A percentile compares a stretch with the other conserved stretches of the same genome.
Evolutionary conservation across 2,113 vertebrate genomes (phyloP).

Genomic region (Carassius auratus): DNA sequence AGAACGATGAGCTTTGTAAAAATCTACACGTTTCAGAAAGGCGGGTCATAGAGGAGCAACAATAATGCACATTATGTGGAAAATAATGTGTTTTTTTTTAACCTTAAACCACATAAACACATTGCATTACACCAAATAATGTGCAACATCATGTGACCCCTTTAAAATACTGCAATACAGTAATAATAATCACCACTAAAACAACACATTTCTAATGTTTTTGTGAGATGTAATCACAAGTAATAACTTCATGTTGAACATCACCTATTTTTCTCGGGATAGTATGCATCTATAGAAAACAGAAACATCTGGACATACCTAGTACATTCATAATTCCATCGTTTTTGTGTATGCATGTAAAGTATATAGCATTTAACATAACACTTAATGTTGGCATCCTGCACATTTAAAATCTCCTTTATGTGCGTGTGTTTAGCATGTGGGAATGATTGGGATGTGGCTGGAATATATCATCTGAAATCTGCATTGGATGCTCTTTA

Average conservation of each 20-base stretch:
- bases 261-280: not conserved
- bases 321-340: not conserved
- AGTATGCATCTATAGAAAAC: not conserved
- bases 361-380: not conserved
- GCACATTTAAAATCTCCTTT: not conserved
- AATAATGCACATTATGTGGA: too few relatives aligned
- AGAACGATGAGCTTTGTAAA: too few relatives aligned
- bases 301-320: not conserved
- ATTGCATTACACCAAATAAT: too few relatives aligned
- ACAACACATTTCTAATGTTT: not conserved
- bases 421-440: constrained; percentile 22
- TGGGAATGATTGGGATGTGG: not conserved
- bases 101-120: too few relatives aligned
- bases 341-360: not conserved
- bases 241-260: not conserved
- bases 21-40: too few relatives aligned
- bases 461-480: constrained; percentile 2
- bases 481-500: constrained; percentile 37
- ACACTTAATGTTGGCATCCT: not conserved
- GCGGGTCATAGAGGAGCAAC: too few relatives aligned
- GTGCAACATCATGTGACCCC: too few relatives aligned
- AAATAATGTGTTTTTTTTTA: too few relatives aligned
- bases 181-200: not conserved
- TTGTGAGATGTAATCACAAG: not conserved
- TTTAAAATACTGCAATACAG: too few relatives aligned